These are phyloP conservation scores for Cryptotermes secundus DNA, from an alignment of 1,140 invertebrate species.

Conservation along the genomic window DNA sequence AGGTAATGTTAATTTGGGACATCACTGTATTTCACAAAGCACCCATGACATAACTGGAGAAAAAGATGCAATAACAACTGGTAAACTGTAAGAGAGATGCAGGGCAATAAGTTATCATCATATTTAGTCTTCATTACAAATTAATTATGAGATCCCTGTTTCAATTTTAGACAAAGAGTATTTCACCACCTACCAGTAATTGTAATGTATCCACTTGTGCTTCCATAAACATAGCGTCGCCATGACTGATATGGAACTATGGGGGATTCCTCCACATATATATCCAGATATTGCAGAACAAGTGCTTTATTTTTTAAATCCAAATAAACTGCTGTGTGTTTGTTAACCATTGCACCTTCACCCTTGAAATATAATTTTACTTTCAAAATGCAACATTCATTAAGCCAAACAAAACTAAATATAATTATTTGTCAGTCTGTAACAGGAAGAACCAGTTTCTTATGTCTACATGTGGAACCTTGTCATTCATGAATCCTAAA, in stretches of 20 bases:
- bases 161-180: too few relatives aligned
- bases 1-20: too few relatives aligned
- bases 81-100: too few relatives aligned
- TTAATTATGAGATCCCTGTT: too few relatives aligned
- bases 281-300: conserved; percentile 57
- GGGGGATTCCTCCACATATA: conserved; percentile 59
- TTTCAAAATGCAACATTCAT: neutral
- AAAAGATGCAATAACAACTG: too few relatives aligned
- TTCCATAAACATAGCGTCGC: conserved; percentile 58
- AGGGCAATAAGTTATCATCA: too few relatives aligned
- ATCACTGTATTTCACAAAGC: too few relatives aligned
- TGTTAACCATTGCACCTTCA: conserved; percentile 58
- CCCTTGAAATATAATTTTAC: conserved; percentile 43
- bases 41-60: too few relatives aligned
- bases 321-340: conserved; percentile 60
- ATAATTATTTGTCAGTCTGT: neutral
- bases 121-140: too few relatives aligned
- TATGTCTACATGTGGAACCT: too few relatives aligned
- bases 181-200: conserved; percentile 49
- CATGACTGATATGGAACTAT: conserved; percentile 57
- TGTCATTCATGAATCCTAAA: too few relatives aligned
- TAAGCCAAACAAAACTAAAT: neutral
- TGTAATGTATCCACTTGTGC: conserved; percentile 47
- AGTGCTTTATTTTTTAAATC: conserved; percentile 59
- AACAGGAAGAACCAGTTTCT: too few relatives aligned